These are phyloP conservation scores for Antheraea assamensis DNA, from an alignment of 2,888 invertebrate species.

Conservation along the genomic window DNA sequence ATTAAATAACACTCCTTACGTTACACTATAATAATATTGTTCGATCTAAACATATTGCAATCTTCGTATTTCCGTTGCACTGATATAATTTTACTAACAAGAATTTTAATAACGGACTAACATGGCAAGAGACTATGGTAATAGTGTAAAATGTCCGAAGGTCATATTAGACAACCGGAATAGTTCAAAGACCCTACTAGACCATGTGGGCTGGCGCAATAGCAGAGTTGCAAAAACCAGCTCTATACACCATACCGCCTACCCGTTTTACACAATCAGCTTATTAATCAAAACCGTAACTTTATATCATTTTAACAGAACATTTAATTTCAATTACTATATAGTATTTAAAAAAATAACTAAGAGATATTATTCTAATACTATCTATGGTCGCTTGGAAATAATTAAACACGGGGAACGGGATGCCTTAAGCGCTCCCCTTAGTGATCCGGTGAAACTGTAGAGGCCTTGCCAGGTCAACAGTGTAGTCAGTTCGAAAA, in stretches of 20 bases:
- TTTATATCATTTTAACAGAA: not conserved
- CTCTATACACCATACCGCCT: slow-evolving; percentile 3
- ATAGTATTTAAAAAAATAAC: too few relatives aligned
- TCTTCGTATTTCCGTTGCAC: too few relatives aligned
- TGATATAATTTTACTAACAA: too few relatives aligned
- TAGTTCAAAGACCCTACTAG: slow-evolving; percentile 10
- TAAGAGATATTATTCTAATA: not conserved
- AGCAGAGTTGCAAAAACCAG: not conserved
- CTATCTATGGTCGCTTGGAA: not conserved
- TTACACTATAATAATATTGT: too few relatives aligned
- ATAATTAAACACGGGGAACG: too few relatives aligned
- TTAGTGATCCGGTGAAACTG: too few relatives aligned
- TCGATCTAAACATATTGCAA: too few relatives aligned
- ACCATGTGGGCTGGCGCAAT: not conserved
- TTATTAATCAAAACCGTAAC: not conserved
- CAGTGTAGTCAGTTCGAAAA: too few relatives aligned
- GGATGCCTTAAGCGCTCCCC: too few relatives aligned
- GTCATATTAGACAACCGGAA: slow-evolving; percentile 4
- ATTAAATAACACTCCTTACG: too few relatives aligned
- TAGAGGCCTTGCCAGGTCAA: too few relatives aligned
- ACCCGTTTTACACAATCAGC: slow-evolving; percentile 3
- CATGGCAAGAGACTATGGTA: not conserved
- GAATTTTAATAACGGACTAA: not conserved
- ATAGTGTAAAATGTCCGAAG: not conserved
- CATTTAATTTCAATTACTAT: not conserved